A percentile compares a stretch with the other conserved stretches of the same genome.
phyloP scores from a whole-genome alignment of 92 coral and sea anemone species.

The Scolanthus callimorphus region DNA sequence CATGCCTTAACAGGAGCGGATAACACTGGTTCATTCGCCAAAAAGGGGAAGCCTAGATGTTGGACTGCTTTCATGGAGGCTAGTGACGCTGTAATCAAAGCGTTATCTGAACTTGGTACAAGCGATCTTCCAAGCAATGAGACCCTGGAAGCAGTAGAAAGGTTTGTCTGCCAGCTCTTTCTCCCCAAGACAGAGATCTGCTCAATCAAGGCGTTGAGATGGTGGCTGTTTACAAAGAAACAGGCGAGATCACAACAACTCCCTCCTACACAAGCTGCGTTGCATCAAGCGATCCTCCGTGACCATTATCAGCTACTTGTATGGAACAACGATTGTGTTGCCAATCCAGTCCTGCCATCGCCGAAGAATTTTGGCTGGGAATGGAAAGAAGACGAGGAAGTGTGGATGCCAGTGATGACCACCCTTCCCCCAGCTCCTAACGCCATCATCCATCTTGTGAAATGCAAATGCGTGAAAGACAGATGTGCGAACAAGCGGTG shows the following conservation, averaged over 20 bases:
- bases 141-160: slow-evolving; percentile 7
- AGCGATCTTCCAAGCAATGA: neutral
- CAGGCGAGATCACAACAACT: slow-evolving; percentile 41
- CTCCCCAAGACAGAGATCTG: slow-evolving; percentile 6
- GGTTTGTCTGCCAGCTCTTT: slow-evolving; percentile 40
- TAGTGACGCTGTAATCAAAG: neutral
- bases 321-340: slow-evolving; percentile 33
- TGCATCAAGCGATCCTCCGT: slow-evolving; percentile 16
- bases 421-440: slow-evolving; percentile 26
- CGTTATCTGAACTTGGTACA: slow-evolving; percentile 1
- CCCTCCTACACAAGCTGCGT: slow-evolving; percentile 47
- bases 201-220: slow-evolving; percentile 14
- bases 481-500: slow-evolving; percentile 42
- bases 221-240: slow-evolving; percentile 33
- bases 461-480: slow-evolving; percentile 36
- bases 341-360: slow-evolving; percentile 36
- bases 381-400: slow-evolving; percentile 25
- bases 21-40: slow-evolving; percentile 16
- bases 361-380: slow-evolving; percentile 44
- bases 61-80: neutral
- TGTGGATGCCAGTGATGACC: slow-evolving; percentile 37
- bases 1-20: slow-evolving; percentile 38
- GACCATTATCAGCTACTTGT: slow-evolving; percentile 46
- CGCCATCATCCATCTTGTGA: slow-evolving; percentile 50
- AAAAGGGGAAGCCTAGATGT: neutral